Conservation (phyloP, 2,797 vertebrate species). For the Mus caroli region DNA sequence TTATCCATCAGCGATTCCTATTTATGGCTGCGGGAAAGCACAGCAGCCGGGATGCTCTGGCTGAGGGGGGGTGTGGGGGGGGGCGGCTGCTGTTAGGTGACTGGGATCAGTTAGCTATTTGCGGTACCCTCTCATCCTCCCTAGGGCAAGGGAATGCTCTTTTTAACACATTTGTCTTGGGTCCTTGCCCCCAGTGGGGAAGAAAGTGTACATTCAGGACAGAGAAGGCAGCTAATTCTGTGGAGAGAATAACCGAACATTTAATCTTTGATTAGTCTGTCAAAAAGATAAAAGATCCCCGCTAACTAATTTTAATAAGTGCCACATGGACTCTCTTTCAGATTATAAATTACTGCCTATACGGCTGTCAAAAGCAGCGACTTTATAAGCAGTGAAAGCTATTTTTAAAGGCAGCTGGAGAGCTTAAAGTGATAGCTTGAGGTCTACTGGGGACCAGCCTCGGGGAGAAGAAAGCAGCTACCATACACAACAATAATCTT, state of each 20-base stretch:
- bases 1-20: slow-evolving; percentile 46
- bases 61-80: neutral
- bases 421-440: neutral
- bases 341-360: slow-evolving; percentile 24
- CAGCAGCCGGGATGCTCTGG: neutral
- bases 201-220: slow-evolving; percentile 25
- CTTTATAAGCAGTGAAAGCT: neutral
- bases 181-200: neutral
- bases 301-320: slow-evolving; percentile 65
- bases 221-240: slow-evolving; percentile 25
- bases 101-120: slow-evolving; percentile 34
- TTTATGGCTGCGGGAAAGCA: slow-evolving; percentile 29
- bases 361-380: neutral
- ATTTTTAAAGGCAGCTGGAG: slow-evolving; percentile 44
- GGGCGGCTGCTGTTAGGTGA: neutral
- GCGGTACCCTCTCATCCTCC: slow-evolving; percentile 35
- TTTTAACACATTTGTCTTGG: slow-evolving; percentile 65
- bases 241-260: slow-evolving; percentile 62
- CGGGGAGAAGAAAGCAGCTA: neutral
- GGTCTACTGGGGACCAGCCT: neutral
- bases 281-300: slow-evolving; percentile 64
- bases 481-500: slow-evolving; percentile 10
- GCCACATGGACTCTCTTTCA: slow-evolving; percentile 17
- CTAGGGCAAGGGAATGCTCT: slow-evolving; percentile 15
- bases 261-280: slow-evolving; percentile 61